Evolutionary conservation across 2,797 vertebrate species (phyloP), one percentile per base, ranked within the genome.

Genomic region (Artibeus jamaicensis): DNA sequence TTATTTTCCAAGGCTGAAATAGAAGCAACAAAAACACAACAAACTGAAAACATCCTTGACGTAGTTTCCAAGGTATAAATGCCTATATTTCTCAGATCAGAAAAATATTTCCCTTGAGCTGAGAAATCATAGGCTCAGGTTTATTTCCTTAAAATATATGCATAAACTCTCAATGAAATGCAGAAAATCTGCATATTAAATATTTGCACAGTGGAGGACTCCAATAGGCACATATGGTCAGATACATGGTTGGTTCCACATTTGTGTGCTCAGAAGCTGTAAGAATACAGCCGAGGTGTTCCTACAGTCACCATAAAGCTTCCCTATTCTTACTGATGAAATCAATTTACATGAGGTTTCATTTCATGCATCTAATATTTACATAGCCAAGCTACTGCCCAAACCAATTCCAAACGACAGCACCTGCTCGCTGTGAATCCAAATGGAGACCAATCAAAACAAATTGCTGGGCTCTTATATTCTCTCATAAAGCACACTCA

Each of bases 401-500:
- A 96, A 96, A 93, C 70, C 65, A 83, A 74, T 91, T 94, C 37
- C 81, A 73, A 86, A 86, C 1, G 37, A 85, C 53, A 53, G 92
- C 95, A 97, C 86, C 95, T 95, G 96, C 86, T 96, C 1, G 0
- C 67, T 79, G 71, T 39, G 82, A 96, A 92, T 95, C 94, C 70
- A 84, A 94, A 92, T 67, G 93, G 59, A 96, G 46, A 93, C 79
- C 88, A 87, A 92, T 91, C 95, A 95, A 94, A 97, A 96, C 85
- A 96, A 97, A 97, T 78, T 91, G 70, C 76, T 68, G 96, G 79
- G 90, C 87, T 96, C 74, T 91, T 93, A 57, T 2, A 68, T 26
- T 89, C 90, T 42, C 90, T 86, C 76, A 89, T 70, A 91, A 96
- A 95, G 88, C 29, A 95, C 86, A 93, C 59, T 93, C 85, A 96